Evolutionary conservation across 2,888 invertebrate species (phyloP), one percentile per base, ranked within the genome.

Genomic region (Drosophila paramelanica): DNA sequence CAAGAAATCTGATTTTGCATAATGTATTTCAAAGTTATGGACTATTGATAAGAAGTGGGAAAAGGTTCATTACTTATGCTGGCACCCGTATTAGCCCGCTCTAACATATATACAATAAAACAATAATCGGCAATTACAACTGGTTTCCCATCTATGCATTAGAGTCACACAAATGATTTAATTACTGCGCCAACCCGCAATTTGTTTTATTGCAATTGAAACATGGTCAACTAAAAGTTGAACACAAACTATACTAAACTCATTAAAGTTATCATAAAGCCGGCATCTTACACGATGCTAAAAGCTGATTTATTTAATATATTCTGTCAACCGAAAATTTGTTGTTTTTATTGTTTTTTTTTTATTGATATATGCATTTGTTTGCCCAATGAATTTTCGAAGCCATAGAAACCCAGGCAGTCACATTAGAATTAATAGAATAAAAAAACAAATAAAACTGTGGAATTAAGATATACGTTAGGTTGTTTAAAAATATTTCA

Each of bases 151-250:
- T 5, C 33, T 17, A 33, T 17, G 23, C 17, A 36, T 4, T 36
- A 14, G 31, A 42, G 7, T 31, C 41, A 38, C 39, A 51, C 41
- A 62, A 57, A 55, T 10, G 41, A n/a, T 66, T 36, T 55, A 67
- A 72, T 67, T 58, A 36, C 39, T 7, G 23, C 8, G 13, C 10
- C 1, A 38, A 13, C 11, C 6, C 20, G 20, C 61, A 38, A 17
- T 77, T 55, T 61, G 60, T 51, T 42, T 1, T 2, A 50, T 5
- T 56, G 6, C 23, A 43, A 65, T 41, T 31, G n/a, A 52, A 70
- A 53, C 47, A 64, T 11, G 43, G 13, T 14, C 41, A 56, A 43
- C 31, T 20, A 10, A 52, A 1, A 41, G 31, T 36, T 43, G 23
- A 23, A 45, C 33, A 33, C 39, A 17, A 41, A 8, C 13, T 3